These are phyloP conservation scores for Sciurus niger DNA, from an alignment of 2,113 vertebrate genomes.

Conservation along the genomic window DNA sequence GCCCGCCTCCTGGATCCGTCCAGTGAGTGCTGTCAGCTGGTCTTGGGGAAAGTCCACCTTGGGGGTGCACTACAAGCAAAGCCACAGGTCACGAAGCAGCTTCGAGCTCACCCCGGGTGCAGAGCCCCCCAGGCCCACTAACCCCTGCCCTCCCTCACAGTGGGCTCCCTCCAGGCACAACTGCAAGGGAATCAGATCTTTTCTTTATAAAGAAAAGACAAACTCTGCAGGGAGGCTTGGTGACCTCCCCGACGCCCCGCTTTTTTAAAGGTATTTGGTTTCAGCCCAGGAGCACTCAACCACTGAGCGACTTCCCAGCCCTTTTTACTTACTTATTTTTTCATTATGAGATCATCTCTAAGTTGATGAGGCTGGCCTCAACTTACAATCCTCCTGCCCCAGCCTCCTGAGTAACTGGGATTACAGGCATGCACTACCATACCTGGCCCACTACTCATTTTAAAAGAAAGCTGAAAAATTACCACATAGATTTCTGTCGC, in stretches of 20 bases:
- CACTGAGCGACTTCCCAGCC: too few species aligned
- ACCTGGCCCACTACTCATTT: neutral
- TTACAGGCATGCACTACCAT: too few species aligned
- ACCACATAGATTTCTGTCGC: neutral
- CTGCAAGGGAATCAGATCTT: neutral
- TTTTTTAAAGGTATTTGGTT: too few species aligned
- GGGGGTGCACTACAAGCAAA: slow-evolving; percentile 91
- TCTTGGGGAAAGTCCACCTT: slow-evolving; percentile 97
- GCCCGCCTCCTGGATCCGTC: slow-evolving; percentile 97
- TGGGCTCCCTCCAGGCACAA: fast-evolving
- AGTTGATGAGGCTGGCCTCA: neutral
- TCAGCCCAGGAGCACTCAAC: too few species aligned
- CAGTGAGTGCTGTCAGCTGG: slow-evolving; percentile 91
- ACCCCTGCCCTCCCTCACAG: fast-evolving
- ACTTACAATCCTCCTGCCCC: neutral
- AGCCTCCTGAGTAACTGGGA: too few species aligned
- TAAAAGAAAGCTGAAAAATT: neutral
- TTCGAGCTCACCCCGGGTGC: fast-evolving
- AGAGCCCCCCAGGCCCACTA: neutral
- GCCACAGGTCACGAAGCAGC: neutral
- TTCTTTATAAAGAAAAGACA: neutral
- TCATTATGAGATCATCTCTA: too few species aligned
- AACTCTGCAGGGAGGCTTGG: neutral
- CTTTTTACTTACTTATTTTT: neutral
- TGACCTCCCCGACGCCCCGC: neutral